Percentiles rank a stretch among this genome's conserved stretches.
Conservation (phyloP, 2,888 invertebrate genomes). For the Lomographa bimaculata region DNA sequence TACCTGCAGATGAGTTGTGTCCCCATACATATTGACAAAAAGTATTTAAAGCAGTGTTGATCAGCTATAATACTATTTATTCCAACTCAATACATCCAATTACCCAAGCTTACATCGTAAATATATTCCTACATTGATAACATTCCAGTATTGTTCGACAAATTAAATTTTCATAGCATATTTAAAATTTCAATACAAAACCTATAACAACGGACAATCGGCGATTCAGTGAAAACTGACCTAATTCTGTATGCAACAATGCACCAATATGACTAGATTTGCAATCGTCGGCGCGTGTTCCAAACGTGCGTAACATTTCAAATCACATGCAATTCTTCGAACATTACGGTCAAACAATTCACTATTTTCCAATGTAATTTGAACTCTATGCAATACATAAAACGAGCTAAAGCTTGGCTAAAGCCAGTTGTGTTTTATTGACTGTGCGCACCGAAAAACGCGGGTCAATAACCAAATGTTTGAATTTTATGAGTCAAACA, state of each 20-base stretch:
- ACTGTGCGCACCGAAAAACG: too few species aligned
- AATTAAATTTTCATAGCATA: neutral
- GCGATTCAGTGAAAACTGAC: slow-evolving; percentile 12
- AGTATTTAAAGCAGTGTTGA: too few species aligned
- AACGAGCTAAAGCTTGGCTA: too few species aligned
- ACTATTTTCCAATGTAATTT: neutral
- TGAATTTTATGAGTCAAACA: too few species aligned
- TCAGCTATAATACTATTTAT: too few species aligned
- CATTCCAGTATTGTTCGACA: too few species aligned
- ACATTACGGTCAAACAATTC: neutral
- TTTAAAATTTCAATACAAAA: slow-evolving; percentile 16
- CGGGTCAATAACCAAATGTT: too few species aligned
- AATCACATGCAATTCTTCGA: slow-evolving; percentile 19
- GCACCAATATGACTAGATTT: slow-evolving; percentile 24
- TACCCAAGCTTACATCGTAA: too few species aligned
- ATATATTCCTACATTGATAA: slow-evolving; percentile 4
- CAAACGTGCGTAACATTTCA: slow-evolving; percentile 26
- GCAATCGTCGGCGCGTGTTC: slow-evolving; percentile 30
- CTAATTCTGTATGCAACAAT: slow-evolving; percentile 27
- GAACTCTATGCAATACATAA: neutral
- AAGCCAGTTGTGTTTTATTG: too few species aligned
- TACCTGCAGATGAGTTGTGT: too few species aligned
- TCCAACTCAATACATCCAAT: too few species aligned
- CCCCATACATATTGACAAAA: too few species aligned
- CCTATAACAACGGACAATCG: slow-evolving; percentile 9